Evolutionary conservation across 64 coral and sea anemone species (phyloP).

Genomic region (Orbicella faveolata): DNA sequence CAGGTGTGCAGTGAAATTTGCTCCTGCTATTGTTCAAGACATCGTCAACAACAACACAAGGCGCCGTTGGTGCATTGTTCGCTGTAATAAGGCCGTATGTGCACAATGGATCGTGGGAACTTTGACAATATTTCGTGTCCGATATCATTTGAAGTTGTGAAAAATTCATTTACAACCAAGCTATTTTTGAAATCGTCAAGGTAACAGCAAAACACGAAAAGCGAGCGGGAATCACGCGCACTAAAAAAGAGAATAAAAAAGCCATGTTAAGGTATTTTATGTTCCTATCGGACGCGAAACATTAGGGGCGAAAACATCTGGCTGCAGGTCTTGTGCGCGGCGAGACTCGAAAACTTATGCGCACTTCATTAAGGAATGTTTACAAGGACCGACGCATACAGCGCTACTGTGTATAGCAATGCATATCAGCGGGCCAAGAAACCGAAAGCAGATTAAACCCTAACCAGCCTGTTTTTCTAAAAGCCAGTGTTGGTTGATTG

Average conservation of each 20-base stretch:
- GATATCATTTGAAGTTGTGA: not conserved
- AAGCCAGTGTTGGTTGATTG: not conserved
- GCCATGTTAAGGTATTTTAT: not conserved
- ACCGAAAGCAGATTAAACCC: not conserved
- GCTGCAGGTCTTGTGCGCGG: not conserved
- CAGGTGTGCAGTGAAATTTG: conserved; percentile 39
- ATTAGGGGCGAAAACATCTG: conserved; percentile 2
- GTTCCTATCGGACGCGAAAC: not conserved
- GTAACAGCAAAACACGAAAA: not conserved
- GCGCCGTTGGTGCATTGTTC: not conserved
- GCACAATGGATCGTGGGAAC: conserved; percentile 51
- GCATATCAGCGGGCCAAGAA: not conserved
- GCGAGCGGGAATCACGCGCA: not conserved
- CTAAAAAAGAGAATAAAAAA: not conserved
- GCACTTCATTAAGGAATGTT: conserved; percentile 5
- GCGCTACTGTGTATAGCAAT: not conserved
- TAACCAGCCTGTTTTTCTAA: not conserved
- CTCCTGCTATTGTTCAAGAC: not conserved
- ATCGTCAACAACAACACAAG: conserved; percentile 24
- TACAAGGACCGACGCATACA: not conserved
- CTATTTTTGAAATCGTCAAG: not conserved
- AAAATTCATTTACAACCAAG: not conserved
- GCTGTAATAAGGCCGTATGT: conserved; percentile 15
- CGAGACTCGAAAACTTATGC: not conserved
- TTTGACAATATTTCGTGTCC: not conserved